Base-by-base conservation (phyloP, 2,113 vertebrate genomes). In the Macrotus californicus region DNA sequence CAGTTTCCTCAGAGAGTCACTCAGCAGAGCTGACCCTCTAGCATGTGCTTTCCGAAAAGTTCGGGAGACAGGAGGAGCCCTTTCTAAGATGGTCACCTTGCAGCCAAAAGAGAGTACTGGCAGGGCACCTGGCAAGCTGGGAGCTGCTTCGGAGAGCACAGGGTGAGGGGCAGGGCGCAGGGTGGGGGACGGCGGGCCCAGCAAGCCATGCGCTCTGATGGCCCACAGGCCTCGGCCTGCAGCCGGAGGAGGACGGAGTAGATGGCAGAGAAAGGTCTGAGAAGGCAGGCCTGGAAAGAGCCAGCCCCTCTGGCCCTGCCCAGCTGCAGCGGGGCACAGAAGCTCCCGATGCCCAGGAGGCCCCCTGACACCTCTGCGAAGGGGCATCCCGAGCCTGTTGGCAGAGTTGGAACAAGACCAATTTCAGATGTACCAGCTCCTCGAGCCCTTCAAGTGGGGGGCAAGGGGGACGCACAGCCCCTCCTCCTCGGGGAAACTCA, bases 401-500 rank as follows among this genome's bases (percentile, higher is more conserved):
- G 48, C 67, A 43, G 61, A 66, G 75, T 0, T 0, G 4, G 9
- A 13, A 34, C 0, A 0, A 34, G 39, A 34, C 48, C 11, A 2
- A 2, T 12, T 43, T 41, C 11, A 3, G 43, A 2, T 2, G 48
- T 46, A 29, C 0, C 15, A 5, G 39, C 21, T 19, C 54, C 36
- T 22, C 2, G 0, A 4, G 48, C 66, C 21, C 26, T 43, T 12
- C 50, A 6, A 24, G 56, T 14, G 12, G 0, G 6, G 9, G 72
- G 12, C 15, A 1, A 1, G 36, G 16, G 5, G 0, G 0, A n/a
- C 1, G 18, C 14, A 3, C 11, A 8, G 48, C 16, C n/a, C 6
- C 61, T 3, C 64, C 16, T 9, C 70, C 18, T 7, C 12, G 0
- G 26, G 13, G 48, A 34, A 84, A 98, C 98, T 99, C 98, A 99